Percentiles rank a stretch among this genome's conserved stretches.
Evolutionary conservation across 2,797 vertebrate species (phyloP).

Genomic region (Anniella stebbinsi): DNA sequence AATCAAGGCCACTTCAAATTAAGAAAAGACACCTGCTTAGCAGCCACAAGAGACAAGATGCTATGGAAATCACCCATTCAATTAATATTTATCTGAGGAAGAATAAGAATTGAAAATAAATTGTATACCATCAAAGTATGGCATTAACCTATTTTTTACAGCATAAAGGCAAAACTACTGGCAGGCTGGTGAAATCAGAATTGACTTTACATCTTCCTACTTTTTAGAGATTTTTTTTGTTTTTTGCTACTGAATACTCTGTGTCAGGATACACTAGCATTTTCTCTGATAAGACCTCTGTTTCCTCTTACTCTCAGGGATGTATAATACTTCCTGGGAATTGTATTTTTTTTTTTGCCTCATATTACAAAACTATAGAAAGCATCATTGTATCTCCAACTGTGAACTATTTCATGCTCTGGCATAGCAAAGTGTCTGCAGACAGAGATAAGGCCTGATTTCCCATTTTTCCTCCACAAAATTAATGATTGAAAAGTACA

Average conservation of each 20-base stretch:
- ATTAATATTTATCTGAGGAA: background rate
- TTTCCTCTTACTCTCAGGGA: slow-evolving; percentile 60
- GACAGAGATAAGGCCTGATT: slow-evolving; percentile 77
- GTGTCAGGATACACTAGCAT: slow-evolving; percentile 45
- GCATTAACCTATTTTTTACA: background rate
- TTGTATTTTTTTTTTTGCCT: background rate
- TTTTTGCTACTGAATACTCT: slow-evolving; percentile 23
- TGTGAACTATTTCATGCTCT: slow-evolving; percentile 73
- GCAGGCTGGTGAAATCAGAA: background rate
- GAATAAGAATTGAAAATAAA: background rate
- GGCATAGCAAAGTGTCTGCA: slow-evolving; percentile 75
- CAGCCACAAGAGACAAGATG: background rate
- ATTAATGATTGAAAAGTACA: slow-evolving; percentile 75
- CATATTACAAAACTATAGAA: slow-evolving; percentile 66
- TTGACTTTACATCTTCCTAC: background rate
- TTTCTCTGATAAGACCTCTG: slow-evolving; percentile 52
- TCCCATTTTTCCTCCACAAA: slow-evolving; percentile 74
- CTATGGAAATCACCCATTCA: background rate
- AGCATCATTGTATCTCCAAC: slow-evolving; percentile 65
- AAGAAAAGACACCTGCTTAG: background rate
- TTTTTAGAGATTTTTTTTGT: background rate
- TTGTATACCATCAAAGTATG: background rate
- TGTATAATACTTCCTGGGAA: slow-evolving; percentile 56
- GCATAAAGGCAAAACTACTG: background rate
- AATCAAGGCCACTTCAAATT: background rate